Evolutionary conservation across 2,797 vertebrate genomes (phyloP).

Genomic region (Rhinophrynus dorsalis): DNA sequence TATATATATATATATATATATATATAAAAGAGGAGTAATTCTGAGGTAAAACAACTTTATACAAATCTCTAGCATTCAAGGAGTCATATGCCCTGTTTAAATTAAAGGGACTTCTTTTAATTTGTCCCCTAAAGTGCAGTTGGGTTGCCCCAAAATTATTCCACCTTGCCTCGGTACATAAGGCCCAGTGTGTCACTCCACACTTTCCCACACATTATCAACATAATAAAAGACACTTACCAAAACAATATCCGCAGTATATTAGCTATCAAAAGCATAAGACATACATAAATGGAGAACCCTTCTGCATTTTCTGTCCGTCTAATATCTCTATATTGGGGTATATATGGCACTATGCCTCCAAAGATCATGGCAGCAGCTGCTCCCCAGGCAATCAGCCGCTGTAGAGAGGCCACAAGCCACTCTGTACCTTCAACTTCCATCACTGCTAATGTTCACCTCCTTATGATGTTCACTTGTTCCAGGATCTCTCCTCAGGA

Average conservation of each 20-base stretch:
- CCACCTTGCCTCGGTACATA: no score
- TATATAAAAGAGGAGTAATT: no score
- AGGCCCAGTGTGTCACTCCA: no score
- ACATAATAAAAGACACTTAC: no score
- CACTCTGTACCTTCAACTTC: constrained; percentile 77
- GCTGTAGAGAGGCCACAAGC: constrained; percentile 71
- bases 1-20: no score
- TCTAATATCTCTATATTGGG: constrained; percentile 91
- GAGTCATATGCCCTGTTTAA: no score
- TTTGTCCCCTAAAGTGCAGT: no score
- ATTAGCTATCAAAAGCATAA: constrained; percentile 91
- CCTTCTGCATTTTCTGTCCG: constrained; percentile 90
- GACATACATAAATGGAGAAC: constrained; percentile 92
- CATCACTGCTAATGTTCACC: constrained; percentile 63
- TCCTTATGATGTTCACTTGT: constrained; percentile 5
- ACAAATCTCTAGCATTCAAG: no score
- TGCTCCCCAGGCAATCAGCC: constrained; percentile 82
- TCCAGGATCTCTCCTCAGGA: constrained; percentile 7
- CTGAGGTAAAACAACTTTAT: no score
- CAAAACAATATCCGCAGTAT: constrained; percentile 93
- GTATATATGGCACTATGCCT: constrained; percentile 91
- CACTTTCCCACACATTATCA: no score
- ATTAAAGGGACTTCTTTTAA: no score
- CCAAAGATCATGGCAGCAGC: constrained; percentile 92
- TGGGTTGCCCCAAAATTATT: no score